phyloP scores from a whole-genome alignment of 1,140 invertebrate species.

The Streblospio benedicti region DNA sequence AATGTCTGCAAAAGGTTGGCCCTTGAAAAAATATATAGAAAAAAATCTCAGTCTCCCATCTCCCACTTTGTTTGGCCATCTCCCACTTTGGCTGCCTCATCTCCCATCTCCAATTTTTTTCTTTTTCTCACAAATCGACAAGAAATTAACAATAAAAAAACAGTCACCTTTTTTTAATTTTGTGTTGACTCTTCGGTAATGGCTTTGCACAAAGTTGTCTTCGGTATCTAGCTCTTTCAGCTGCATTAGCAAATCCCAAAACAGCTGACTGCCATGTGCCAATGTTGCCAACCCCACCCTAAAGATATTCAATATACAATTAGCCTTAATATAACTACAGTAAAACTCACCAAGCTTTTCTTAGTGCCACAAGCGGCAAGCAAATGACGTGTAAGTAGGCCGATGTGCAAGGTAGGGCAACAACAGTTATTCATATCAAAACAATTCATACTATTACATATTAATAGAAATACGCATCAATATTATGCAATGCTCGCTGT shows the following conservation, averaged over 20 bases:
- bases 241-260: conserved; percentile 57
- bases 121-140: no score
- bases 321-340: neutral
- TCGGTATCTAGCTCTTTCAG: conserved; percentile 58
- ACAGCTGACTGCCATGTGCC: conserved; percentile 77
- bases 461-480: neutral
- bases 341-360: neutral
- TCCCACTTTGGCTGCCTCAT: no score
- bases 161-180: conserved; percentile 33
- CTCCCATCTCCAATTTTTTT: no score
- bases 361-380: no score
- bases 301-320: neutral
- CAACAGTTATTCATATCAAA: neutral
- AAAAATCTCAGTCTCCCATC: no score
- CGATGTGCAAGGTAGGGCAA: no score
- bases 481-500: neutral
- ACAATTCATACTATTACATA: neutral
- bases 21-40: no score
- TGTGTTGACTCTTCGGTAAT: conserved; percentile 57
- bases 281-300: conserved; percentile 53
- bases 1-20: no score
- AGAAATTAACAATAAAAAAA: no score
- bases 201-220: conserved; percentile 57
- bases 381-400: no score
- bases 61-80: no score